A percentile compares a stretch with the other conserved stretches of the same genome.
Evolutionary conservation across 2,797 vertebrate genomes (phyloP).

Genomic region (Myotis myotis): DNA sequence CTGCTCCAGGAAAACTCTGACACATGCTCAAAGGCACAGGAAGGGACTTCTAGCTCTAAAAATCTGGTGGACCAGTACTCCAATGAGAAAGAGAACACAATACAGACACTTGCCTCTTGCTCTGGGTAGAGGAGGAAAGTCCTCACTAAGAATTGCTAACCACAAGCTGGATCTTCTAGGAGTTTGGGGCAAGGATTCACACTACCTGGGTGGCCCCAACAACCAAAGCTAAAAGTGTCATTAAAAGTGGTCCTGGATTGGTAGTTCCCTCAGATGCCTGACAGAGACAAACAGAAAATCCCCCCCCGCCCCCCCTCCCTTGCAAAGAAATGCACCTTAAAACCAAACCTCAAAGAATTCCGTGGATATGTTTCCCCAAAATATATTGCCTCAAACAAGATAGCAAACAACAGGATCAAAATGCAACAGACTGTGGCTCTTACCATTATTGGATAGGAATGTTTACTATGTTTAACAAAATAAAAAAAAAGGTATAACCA

Average conservation of each 20-base stretch:
- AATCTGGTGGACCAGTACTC: not conserved
- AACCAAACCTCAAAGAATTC: not conserved
- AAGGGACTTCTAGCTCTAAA: constrained; percentile 14
- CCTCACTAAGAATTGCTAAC: not conserved
- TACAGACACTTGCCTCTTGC: not conserved
- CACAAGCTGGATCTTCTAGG: not conserved
- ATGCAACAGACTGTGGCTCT: not conserved
- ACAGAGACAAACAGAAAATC: not conserved
- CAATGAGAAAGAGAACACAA: not conserved
- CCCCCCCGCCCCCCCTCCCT: not conserved
- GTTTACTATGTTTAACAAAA: not conserved
- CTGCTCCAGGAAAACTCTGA: not conserved
- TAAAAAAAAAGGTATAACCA: not conserved
- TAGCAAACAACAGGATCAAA: not conserved
- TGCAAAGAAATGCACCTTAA: not conserved
- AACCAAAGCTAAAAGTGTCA: not conserved
- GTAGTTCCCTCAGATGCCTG: not conserved
- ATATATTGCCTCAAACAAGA: not conserved
- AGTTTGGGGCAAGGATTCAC: not conserved
- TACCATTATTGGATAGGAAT: not conserved
- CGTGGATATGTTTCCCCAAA: not conserved
- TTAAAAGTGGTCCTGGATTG: not conserved
- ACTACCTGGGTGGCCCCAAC: not conserved
- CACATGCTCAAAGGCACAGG: not conserved
- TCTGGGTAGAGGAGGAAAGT: not conserved